These are phyloP conservation scores for Pangasianodon hypophthalmus DNA, from an alignment of 2,113 vertebrate species.

Conservation along the genomic window DNA sequence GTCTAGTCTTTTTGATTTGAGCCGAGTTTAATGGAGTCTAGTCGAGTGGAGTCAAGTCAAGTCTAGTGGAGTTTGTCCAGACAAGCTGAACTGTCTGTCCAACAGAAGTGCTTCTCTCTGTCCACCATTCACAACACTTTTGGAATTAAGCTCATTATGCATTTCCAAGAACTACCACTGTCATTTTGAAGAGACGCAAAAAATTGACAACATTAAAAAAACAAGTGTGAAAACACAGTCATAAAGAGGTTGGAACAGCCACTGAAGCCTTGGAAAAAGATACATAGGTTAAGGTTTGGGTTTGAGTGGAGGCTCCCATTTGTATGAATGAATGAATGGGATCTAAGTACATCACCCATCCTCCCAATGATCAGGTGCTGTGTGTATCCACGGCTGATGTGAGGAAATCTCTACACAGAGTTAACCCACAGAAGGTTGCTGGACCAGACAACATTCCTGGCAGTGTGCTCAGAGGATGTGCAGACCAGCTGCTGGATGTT, in stretches of 20 bases:
- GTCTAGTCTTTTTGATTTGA: background rate
- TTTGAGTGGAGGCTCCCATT: background rate
- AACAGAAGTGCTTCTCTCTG: background rate
- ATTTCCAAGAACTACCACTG: background rate
- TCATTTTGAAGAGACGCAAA: too few species aligned
- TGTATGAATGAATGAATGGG: too few species aligned
- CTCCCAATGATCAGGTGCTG: too few species aligned
- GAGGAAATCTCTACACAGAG: too few species aligned
- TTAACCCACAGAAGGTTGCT: too few species aligned
- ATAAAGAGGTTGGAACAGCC: background rate
- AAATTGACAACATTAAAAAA: too few species aligned
- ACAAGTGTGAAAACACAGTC: background rate
- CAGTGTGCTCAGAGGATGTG: too few species aligned
- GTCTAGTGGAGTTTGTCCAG: background rate
- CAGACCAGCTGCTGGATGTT: too few species aligned
- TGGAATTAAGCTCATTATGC: background rate
- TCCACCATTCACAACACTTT: background rate
- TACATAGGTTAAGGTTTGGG: background rate
- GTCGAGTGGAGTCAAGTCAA: background rate
- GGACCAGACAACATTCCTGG: too few species aligned
- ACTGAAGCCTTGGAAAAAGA: background rate
- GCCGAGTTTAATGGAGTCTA: background rate
- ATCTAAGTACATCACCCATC: background rate
- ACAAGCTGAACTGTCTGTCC: background rate
- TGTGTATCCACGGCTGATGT: too few species aligned